These are phyloP conservation scores for Trigoniulus corallinus DNA, from an alignment of 1,140 invertebrate species.

Conservation along the genomic window DNA sequence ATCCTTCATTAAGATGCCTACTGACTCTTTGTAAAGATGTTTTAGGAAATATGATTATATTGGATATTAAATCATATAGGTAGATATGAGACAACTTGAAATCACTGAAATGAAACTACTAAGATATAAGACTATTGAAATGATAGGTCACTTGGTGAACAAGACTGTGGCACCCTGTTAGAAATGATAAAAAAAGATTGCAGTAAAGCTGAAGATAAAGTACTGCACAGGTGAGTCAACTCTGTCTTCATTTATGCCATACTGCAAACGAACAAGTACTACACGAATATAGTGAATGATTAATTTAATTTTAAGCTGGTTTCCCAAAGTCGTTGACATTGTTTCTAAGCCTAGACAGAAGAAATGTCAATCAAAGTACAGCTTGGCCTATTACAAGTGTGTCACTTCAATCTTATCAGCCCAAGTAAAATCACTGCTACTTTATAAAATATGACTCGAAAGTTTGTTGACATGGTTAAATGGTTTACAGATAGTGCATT, in stretches of 20 bases:
- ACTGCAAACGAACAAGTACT: too few species aligned
- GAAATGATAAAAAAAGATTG: neutral
- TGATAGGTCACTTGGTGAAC: too few species aligned
- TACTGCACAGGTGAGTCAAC: neutral
- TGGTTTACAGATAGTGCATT: neutral
- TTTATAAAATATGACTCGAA: too few species aligned
- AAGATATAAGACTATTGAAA: too few species aligned
- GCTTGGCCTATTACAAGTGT: neutral
- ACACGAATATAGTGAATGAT: neutral
- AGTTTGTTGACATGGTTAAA: neutral
- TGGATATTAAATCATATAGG: neutral
- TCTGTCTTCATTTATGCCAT: too few species aligned
- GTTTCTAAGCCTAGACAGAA: neutral
- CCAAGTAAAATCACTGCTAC: too few species aligned
- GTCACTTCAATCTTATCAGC: neutral
- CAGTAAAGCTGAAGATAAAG: neutral
- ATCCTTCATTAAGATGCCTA: neutral
- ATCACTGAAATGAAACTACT: too few species aligned
- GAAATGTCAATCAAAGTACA: neutral
- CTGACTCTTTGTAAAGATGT: neutral
- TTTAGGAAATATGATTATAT: neutral
- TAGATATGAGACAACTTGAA: too few species aligned
- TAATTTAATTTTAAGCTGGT: neutral
- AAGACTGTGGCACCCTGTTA: neutral
- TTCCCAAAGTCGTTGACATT: neutral